Base-by-base conservation (phyloP, 2,888 invertebrate species). In the Hydraecia micacea region DNA sequence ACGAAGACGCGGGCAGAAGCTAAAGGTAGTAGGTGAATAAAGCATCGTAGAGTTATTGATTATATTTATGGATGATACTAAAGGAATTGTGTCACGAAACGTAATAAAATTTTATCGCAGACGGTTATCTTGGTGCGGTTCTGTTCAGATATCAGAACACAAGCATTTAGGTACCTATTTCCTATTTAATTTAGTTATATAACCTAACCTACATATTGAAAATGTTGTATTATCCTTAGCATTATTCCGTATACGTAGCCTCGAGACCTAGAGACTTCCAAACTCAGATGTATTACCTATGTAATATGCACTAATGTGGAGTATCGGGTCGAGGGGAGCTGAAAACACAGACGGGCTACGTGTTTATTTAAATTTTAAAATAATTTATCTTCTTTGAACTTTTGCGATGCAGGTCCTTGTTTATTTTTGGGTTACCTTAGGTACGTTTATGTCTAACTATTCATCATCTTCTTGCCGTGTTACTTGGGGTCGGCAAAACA, bases 51-150 rank as follows among this genome's bases (percentile, higher is more conserved):
- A 77, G 78, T 89, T 93, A 92, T 93, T 90, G 92, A 92, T 92
- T 91, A 92, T 91, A 71, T 83, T 80, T 79, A 86, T 84, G 85
- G 87, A 88, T 88, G 89, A 90, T 88, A 90, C 85, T 83, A 81
- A 91, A 83, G 88, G 88, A 93, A 92, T 90, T 91, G 92, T 95
- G 94, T 93, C 93, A 93, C 92, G 92, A 89, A 91, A 89, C 81
- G 89, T 90, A 92, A 93, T 94, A 93, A 93, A 93, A 91, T 90
- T 90, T 94, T 94, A 95, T 94, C 94, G 92, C 83, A 72, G 72
- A 36, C 89, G 80, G 91, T 91, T 93, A 94, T 93, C 93, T 91
- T 85, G 86, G 90, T 89, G 87, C 77, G 80, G 87, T 84, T 80
- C 85, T 89, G 86, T 88, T 86, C 83, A 84, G 88, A 90, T 90